Conservation (phyloP, 2,113 vertebrate genomes). For the Tetrao urogallus region DNA sequence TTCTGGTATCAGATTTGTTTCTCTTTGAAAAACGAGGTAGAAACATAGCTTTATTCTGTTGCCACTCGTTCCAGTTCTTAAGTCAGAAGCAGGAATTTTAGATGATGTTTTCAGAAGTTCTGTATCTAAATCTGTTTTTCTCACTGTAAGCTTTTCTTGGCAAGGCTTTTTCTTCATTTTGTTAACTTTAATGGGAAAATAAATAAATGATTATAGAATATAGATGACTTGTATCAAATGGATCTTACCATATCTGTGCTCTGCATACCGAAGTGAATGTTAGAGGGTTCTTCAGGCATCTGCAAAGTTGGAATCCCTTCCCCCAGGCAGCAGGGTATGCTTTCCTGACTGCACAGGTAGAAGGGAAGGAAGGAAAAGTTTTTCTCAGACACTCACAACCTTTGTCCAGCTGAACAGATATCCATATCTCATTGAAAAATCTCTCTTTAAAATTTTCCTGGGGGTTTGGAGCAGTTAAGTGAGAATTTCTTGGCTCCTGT, state of each 20-base stretch:
- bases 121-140: not conserved
- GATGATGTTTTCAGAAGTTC: not conserved
- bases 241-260: not conserved
- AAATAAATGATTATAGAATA: not conserved
- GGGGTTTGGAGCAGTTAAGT: not conserved
- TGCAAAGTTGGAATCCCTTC: not conserved
- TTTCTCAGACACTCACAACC: not conserved
- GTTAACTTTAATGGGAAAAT: not conserved
- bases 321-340: not conserved
- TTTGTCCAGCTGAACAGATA: not conserved
- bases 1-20: slow-evolving; percentile 29
- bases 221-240: not conserved
- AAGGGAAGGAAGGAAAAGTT: not conserved
- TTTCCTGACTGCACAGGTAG: not conserved
- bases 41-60: not conserved
- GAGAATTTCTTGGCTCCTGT: not conserved
- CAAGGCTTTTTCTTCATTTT: not conserved
- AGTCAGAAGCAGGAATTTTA: not conserved
- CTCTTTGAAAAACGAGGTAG: not conserved
- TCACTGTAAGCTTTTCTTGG: not conserved
- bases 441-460: not conserved
- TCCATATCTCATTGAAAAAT: not conserved
- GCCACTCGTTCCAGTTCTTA: not conserved
- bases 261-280: not conserved
- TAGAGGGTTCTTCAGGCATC: not conserved